Base-by-base conservation (phyloP, 1,140 invertebrate genomes). In the Tribolium madens region DNA sequence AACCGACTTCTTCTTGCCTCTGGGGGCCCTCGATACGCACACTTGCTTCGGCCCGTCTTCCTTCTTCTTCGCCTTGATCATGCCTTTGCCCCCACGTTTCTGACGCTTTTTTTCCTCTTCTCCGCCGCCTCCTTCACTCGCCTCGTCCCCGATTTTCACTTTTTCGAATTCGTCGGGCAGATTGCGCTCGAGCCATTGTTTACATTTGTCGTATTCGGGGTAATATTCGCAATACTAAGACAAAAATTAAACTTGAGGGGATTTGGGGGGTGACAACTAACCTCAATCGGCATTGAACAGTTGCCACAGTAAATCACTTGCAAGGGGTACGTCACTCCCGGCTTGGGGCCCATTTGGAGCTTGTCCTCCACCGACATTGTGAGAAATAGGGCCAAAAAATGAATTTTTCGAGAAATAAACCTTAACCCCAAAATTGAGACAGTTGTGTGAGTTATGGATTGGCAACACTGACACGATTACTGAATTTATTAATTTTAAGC, bases 1-100 rank as follows among this genome's bases (percentile, higher is more conserved):
- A 0, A 99, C 97, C 60, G 94, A 98, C 90, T 99, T 99, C 91
- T 99, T 99, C 85, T 99, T 99, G 60, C 98, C 98, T 82, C 98
- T 90, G 10, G 97, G 96, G 31, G 97, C 95, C 84, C 97, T 91
- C 1, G 94, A 97, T 7, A 99, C 89, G 81, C 92, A 92, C 2
- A 94, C 91, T 87, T 94, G 90, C 83, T 95, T 94, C 26, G 94
- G 93, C 13, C 85, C 91, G 79, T 92, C 92, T 83, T 93, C 92
- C 85, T 96, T 94, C 88, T 96, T 96, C 87, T 96, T 96, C 7
- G 94, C 90, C 86, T 96, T 96, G 42, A 96, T 89, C 85, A 95
- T 91, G 18, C 95, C 96, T 86, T 97, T 97, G 3, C 96, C 96
- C 18, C 96, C 96, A 33, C 94, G 88, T 84, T 95, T 96, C 86